A percentile compares a stretch with the other conserved stretches of the same genome.
Evolutionary conservation across 2,797 vertebrate species (phyloP).

Genomic region (Numenius phaeopus): DNA sequence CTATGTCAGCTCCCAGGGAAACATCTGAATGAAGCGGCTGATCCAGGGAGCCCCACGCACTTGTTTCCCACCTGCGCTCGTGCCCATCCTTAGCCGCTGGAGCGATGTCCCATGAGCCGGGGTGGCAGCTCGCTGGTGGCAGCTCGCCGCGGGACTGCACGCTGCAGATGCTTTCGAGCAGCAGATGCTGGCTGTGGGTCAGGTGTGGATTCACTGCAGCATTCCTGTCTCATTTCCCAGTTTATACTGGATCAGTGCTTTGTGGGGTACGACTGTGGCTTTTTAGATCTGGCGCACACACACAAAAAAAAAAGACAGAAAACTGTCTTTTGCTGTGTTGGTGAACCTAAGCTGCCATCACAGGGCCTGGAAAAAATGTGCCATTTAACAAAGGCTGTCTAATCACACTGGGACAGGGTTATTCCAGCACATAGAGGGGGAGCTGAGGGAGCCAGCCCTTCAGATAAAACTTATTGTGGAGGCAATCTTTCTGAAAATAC

Average conservation of each 20-base stretch:
- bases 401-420: no score
- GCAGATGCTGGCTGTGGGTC: background rate
- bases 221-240: background rate
- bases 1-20: background rate
- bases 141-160: background rate
- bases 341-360: background rate
- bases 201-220: background rate
- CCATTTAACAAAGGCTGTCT: background rate
- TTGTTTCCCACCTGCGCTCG: rapidly evolving
- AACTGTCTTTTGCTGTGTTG: background rate
- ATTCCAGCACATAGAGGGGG: background rate
- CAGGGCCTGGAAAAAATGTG: background rate
- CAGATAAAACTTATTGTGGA: background rate
- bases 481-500: background rate
- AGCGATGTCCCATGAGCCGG: rapidly evolving
- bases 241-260: background rate
- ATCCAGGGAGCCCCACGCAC: background rate
- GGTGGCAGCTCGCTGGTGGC: background rate
- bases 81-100: background rate
- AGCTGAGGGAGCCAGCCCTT: background rate
- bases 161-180: background rate
- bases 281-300: background rate
- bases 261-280: background rate
- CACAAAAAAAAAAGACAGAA: background rate
- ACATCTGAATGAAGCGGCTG: background rate